Conservation (phyloP, 2,888 invertebrate species). For the Tineola bisselliella region DNA sequence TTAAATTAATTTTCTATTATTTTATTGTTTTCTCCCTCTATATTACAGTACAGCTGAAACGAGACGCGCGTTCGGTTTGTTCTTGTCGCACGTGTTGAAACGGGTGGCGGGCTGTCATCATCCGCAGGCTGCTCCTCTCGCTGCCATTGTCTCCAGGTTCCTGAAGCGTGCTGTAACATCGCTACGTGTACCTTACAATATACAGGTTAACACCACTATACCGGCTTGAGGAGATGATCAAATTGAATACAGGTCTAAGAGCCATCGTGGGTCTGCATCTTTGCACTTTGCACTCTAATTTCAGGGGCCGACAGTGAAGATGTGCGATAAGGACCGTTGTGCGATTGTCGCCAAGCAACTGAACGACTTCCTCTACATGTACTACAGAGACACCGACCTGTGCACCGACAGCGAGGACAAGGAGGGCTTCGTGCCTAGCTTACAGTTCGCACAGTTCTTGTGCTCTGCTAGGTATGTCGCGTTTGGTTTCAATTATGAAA, state of each 20-base stretch:
- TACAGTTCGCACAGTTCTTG: constrained; percentile 59
- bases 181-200: constrained; percentile 73
- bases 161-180: constrained; percentile 77
- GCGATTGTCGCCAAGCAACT: constrained; percentile 86
- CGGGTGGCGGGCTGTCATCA: constrained; percentile 67
- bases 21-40: neutral
- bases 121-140: constrained; percentile 64
- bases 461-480: constrained; percentile 50
- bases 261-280: no score
- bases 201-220: constrained; percentile 57
- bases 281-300: no score
- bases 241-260: no score
- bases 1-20: no score
- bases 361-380: constrained; percentile 84
- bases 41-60: constrained; percentile 70
- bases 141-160: constrained; percentile 79
- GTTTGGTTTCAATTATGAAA: no score
- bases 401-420: constrained; percentile 77
- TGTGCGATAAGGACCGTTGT: constrained; percentile 82
- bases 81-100: constrained; percentile 77
- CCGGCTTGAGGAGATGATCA: no score
- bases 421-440: constrained; percentile 61
- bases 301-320: constrained; percentile 75
- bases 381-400: constrained; percentile 83
- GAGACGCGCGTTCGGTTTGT: constrained; percentile 80